phyloP scores from a whole-genome alignment of 2,888 invertebrate genomes.

The Eupithecia vulgata region DNA sequence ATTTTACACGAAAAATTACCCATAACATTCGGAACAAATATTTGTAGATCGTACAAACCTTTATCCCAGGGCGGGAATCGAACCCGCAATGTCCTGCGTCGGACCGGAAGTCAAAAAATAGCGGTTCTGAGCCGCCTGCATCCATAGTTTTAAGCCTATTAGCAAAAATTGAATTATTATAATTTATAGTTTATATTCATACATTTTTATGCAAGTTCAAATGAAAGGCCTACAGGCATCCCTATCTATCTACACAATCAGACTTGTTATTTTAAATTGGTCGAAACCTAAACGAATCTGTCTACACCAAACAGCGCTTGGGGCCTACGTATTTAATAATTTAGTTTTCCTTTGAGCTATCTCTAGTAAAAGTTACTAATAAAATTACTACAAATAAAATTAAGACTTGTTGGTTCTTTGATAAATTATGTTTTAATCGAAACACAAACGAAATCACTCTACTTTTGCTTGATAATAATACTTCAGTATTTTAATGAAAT shows the following conservation, averaged over 20 bases:
- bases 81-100: too few relatives aligned
- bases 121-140: too few relatives aligned
- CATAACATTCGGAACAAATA: too few relatives aligned
- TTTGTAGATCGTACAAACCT: too few relatives aligned
- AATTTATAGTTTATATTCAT: neutral
- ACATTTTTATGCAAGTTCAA: neutral
- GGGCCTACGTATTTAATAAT: neutral
- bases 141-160: too few relatives aligned
- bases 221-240: neutral
- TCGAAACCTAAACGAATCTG: neutral
- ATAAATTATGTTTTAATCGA: neutral
- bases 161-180: too few relatives aligned
- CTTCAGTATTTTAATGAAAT: neutral
- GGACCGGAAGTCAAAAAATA: too few relatives aligned
- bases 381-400: neutral
- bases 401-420: neutral
- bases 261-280: slow-evolving; percentile 8
- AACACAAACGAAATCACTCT: neutral
- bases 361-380: neutral
- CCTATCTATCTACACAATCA: neutral
- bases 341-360: neutral
- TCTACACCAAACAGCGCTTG: neutral
- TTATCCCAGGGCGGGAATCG: too few relatives aligned
- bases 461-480: neutral
- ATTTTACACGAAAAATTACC: too few relatives aligned